Base-by-base conservation (phyloP, 2,113 vertebrate genomes). In the Etia nguti region DNA sequence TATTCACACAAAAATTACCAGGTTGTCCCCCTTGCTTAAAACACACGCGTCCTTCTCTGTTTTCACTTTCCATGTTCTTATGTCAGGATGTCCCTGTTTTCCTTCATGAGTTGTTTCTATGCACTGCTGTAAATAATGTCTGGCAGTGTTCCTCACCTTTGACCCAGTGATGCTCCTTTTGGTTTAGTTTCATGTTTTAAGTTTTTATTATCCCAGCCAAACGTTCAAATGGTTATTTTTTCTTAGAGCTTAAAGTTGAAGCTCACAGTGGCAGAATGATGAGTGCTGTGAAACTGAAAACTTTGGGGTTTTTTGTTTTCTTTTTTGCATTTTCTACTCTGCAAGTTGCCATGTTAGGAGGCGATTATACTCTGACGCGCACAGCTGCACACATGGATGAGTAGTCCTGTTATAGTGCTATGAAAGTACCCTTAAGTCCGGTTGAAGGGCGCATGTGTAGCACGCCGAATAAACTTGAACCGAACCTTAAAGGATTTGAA, bases 11-110 rank as follows among this genome's bases (percentile, higher is more conserved):
- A 29, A 87, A 75, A 65, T 29, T 38, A 43, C 79, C 68, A 22
- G 29, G 13, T 16, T 65, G 60, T 55, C 26, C 26, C 43, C 2
- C 18, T 80, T 46, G 12, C 41, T 59, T 31, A 6, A 70, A 80
- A 73, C 15, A 36, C 26, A 65, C 77, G 31, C 86, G 22, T 29
- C 4, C 43, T 56, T 54, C 43, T 54, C 22, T 52, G 46, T 84
- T 88, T 91, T 92, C 84, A 83, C 81, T 91, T 80, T 90, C 88
- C 83, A 41, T 22, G 24, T 31, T 77, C 86, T 59, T 54, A 12
- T 85, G 83, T 82, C 89, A 89, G 82, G 77, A 68, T 79, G 82
- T 82, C 86, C 36, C 73, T 11, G 38, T 82, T 77, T 80, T 84
- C 83, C 81, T 84, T 82, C 46, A 6, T 52, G 26, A 68, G 60